Conservation (phyloP, 2,797 vertebrate species). For the Myotis daubentonii region DNA sequence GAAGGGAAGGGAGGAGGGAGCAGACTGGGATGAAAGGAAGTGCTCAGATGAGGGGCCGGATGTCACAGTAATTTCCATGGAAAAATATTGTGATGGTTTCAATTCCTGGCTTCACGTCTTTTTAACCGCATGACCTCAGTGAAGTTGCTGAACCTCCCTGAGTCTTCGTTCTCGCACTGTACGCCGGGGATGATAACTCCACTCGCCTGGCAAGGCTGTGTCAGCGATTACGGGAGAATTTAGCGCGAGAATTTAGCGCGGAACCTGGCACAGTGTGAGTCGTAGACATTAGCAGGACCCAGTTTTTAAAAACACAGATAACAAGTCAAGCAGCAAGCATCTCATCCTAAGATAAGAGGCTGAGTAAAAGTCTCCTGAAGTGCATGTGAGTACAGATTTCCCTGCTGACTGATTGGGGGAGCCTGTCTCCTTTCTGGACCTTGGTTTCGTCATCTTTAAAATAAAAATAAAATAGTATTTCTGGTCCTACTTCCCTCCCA, state of each 20-base stretch:
- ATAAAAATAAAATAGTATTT: background rate
- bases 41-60: too few relatives aligned
- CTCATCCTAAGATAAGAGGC: background rate
- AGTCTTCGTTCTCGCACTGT: background rate
- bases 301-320: background rate
- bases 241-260: accelerated
- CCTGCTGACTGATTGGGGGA: background rate
- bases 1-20: background rate
- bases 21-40: background rate
- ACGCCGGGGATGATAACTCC: too few relatives aligned
- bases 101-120: background rate
- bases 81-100: background rate
- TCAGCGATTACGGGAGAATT: background rate
- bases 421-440: background rate
- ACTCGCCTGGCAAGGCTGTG: background rate
- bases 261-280: background rate
- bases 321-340: background rate
- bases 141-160: background rate
- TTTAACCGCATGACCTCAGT: background rate
- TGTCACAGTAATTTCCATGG: background rate
- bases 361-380: background rate
- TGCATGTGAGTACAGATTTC: background rate
- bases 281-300: background rate
- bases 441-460: background rate
- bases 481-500: background rate